These are phyloP conservation scores for Leptogaster cylindrica DNA, from an alignment of 2,888 invertebrate genomes.

Conservation along the genomic window DNA sequence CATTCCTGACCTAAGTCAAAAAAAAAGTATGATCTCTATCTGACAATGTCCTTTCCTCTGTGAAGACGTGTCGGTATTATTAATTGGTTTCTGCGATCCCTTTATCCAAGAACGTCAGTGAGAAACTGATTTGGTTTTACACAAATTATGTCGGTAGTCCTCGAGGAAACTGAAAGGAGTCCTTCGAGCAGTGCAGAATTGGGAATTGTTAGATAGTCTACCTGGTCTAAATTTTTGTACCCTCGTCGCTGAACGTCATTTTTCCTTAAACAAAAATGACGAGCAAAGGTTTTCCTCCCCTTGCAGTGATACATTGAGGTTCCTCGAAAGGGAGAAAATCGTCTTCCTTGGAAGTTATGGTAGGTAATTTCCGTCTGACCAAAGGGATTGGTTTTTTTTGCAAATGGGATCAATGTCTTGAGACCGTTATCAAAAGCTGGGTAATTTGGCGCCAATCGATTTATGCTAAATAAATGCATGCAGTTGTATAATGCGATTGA, in stretches of 20 bases:
- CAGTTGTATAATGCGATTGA: not conserved
- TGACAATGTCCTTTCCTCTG: no score
- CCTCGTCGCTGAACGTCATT: conserved; percentile 8
- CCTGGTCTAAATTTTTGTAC: conserved; percentile 1
- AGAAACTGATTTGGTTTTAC: no score
- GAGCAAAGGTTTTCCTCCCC: conserved; percentile 1
- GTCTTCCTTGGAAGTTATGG: conserved; percentile 4
- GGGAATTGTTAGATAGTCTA: no score
- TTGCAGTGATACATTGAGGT: not conserved
- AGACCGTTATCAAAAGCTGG: conserved; percentile 29
- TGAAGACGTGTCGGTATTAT: no score
- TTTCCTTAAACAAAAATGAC: conserved; percentile 19
- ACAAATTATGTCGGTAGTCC: no score
- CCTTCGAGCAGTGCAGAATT: no score
- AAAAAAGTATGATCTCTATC: no score
- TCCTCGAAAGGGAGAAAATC: conserved; percentile 28
- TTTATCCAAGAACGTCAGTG: no score
- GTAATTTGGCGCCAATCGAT: conserved; percentile 34
- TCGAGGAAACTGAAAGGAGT: no score
- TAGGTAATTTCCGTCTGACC: conserved; percentile 2
- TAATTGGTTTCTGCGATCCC: no score
- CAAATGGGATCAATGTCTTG: conserved; percentile 2
- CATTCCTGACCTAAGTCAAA: no score
- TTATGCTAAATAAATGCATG: conserved; percentile 16
- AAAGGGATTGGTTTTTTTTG: conserved; percentile 20